Evolutionary conservation across 2,797 vertebrate species (phyloP), one percentile per base, ranked within the genome.

Genomic region (Nyctibius grandis): DNA sequence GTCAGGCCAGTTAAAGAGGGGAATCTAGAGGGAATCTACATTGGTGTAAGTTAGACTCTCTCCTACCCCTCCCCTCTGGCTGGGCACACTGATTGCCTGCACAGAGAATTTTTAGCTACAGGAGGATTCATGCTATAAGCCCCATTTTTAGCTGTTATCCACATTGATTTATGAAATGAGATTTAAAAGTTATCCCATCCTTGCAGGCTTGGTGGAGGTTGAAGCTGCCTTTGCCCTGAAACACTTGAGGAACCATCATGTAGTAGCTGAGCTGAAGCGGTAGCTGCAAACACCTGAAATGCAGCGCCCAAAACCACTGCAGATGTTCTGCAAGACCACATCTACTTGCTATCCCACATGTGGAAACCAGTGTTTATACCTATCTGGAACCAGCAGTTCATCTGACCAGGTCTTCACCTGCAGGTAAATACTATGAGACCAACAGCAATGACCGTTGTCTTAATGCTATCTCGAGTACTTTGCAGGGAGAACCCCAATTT

Each of bases 11-110:
- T 70, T 94, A 91, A 90, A 92, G 88, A 89, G 1, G 0, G 29
- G 80, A 93, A 91, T 91, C 82, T 93, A 70, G 65, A 81, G 89
- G 47, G 88, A 95, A 73, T 93, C 81, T 88, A 80, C 60, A 40
- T 18, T 60, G 91, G 64, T 85, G 33, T 64, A 36, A 85, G 70
- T 91, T 64, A 64, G 80, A 40, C 25, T 72, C 29, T 42, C 34
- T 78, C 42, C 48, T 84, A 33, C 17, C 12, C 22, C 34, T 85
- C 38, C 72, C 33, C 16, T 90, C 45, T 85, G 63, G 6, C 47
- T 82, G 59, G 31, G 22, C 33, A 65, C 16, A 9, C 25, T 57
- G 54, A 21, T 70, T 83, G 70, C 57, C 53, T 74, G 68, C 29
- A 14, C 0, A 0, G 31, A 60, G 77, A 73, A 57, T 50, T 94